A percentile compares a stretch with the other conserved stretches of the same genome.
phyloP scores from a whole-genome alignment of 2,888 invertebrate genomes.

The Periphyllus acericola region DNA sequence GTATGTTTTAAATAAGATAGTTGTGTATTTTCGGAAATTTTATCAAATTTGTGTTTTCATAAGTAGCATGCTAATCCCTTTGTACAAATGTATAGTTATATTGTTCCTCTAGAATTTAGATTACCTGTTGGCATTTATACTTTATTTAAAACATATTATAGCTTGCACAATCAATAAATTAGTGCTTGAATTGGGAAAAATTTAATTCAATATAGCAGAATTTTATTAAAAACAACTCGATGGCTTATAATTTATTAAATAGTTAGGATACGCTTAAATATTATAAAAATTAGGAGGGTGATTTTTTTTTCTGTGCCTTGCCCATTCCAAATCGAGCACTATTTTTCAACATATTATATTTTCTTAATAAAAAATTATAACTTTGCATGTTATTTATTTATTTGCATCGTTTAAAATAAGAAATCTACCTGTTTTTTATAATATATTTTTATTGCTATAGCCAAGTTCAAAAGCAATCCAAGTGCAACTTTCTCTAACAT shows the following conservation, averaged over 20 bases:
- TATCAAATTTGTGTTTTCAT: constrained; percentile 46
- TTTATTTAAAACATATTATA: constrained; percentile 16
- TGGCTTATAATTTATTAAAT: background rate
- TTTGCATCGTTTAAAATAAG: background rate
- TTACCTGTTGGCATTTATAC: constrained; percentile 15
- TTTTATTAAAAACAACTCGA: background rate
- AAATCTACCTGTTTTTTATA: background rate
- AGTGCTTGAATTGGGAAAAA: constrained; percentile 31
- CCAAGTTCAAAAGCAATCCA: constrained; percentile 46
- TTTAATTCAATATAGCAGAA: background rate
- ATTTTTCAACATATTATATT: constrained; percentile 4
- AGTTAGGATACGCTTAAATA: background rate
- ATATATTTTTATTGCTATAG: constrained; percentile 2
- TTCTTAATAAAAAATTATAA: constrained; percentile 14
- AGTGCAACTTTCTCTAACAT: constrained; percentile 45
- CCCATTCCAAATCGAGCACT: constrained; percentile 19
- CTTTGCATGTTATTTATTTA: constrained; percentile 31
- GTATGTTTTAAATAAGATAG: constrained; percentile 50
- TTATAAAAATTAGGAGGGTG: background rate
- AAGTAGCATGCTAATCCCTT: constrained; percentile 47
- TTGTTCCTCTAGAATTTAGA: constrained; percentile 27
- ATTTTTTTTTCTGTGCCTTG: background rate
- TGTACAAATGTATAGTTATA: constrained; percentile 1
- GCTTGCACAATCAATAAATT: constrained; percentile 40
- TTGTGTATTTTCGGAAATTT: constrained; percentile 39